Evolutionary conservation across 1,140 invertebrate species (phyloP).

Genomic region (Orchestia grillus): DNA sequence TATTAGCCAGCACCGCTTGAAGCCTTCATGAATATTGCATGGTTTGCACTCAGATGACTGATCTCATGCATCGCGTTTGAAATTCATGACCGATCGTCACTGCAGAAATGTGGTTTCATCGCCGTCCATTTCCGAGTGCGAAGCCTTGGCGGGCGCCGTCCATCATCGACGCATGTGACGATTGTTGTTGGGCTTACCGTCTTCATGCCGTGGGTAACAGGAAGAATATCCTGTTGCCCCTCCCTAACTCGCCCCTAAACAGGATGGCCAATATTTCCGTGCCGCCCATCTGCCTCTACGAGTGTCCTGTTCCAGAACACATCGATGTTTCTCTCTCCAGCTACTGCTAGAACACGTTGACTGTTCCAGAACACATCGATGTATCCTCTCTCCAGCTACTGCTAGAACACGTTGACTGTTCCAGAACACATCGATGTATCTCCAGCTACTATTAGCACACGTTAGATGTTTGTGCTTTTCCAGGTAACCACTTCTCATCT

Average conservation of each 20-base stretch:
- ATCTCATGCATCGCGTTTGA: not conserved
- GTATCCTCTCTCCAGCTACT: not conserved
- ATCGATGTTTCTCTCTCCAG: not conserved
- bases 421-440: not conserved
- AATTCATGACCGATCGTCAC: not conserved
- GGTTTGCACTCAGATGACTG: not conserved
- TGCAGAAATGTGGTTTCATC: not conserved
- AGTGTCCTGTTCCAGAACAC: not conserved
- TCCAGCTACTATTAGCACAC: not conserved
- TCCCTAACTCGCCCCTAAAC: conserved; percentile 33
- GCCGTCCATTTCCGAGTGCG: not conserved
- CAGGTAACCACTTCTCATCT: not conserved
- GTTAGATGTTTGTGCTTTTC: not conserved
- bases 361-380: too few relatives aligned
- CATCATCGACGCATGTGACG: not conserved
- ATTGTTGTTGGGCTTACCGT: conserved; percentile 23
- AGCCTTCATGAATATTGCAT: not conserved
- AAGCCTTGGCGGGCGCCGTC: not conserved
- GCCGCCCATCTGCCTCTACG: not conserved
- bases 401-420: not conserved
- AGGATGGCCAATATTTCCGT: conserved; percentile 46
- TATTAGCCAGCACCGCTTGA: not conserved
- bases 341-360: not conserved
- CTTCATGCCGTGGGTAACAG: conserved; percentile 41
- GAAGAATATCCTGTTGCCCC: conserved; percentile 54